Conservation (phyloP, 2,113 vertebrate genomes). For the Hydropotes inermis region DNA sequence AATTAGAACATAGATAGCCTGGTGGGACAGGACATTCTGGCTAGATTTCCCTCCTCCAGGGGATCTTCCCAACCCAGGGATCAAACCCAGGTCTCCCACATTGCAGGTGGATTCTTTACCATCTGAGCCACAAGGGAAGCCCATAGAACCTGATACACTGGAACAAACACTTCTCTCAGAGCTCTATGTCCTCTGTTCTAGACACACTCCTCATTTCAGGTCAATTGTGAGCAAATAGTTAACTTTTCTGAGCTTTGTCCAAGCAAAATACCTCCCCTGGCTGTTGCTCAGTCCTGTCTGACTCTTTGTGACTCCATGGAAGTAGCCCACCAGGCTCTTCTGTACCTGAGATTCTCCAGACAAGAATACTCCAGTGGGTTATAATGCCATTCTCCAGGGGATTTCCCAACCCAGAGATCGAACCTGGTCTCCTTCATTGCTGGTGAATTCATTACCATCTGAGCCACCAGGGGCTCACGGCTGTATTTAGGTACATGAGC, state of each 20-base stretch:
- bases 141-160: not conserved
- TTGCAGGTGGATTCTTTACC: no score
- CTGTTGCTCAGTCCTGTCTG: not conserved
- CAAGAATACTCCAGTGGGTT: not conserved
- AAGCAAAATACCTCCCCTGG: not conserved
- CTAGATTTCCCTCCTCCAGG: no score
- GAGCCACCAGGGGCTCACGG: not conserved
- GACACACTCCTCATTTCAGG: accelerated
- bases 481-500: not conserved
- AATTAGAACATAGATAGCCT: not conserved
- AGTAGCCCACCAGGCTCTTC: not conserved
- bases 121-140: no score
- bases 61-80: no score
- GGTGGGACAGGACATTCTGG: not conserved
- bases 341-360: not conserved
- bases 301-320: not conserved
- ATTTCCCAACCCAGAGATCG: not conserved
- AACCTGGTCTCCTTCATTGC: not conserved
- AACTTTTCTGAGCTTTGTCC: not conserved
- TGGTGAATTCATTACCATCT: not conserved
- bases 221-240: not conserved
- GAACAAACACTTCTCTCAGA: not conserved
- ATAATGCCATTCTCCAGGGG: not conserved
- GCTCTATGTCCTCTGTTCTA: not conserved
- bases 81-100: no score